These are phyloP conservation scores for Trichogramma dendrolimi DNA, from an alignment of 2,888 invertebrate genomes.

Conservation along the genomic window DNA sequence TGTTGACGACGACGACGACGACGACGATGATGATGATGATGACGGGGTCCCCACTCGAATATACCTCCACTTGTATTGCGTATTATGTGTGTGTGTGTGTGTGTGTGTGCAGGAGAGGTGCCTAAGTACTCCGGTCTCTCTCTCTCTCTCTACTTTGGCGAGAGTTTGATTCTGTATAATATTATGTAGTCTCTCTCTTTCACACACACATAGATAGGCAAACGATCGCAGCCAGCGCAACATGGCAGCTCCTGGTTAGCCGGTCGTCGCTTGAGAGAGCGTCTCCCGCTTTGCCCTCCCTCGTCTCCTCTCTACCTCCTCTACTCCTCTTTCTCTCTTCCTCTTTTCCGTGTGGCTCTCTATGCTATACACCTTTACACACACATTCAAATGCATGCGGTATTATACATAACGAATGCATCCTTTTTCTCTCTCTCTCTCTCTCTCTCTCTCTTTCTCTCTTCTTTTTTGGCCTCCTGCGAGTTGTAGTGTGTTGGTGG, in stretches of 20 bases:
- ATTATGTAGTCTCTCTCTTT: not conserved
- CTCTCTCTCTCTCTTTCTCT: conserved; percentile 5
- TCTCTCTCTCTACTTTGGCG: not conserved
- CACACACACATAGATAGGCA: conserved; percentile 33
- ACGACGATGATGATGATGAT: not conserved
- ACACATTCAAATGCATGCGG: not conserved
- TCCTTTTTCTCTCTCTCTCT: conserved; percentile 3
- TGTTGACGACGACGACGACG: not conserved
- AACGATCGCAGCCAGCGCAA: conserved; percentile 49
- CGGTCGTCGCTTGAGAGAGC: too few species aligned
- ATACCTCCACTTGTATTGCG: not conserved
- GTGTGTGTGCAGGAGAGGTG: too few species aligned
- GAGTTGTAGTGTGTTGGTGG: not conserved
- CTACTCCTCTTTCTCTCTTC: not conserved
- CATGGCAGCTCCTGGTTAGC: conserved; percentile 25
- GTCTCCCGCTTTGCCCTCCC: not conserved
- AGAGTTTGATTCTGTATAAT: not conserved
- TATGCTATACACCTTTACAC: not conserved
- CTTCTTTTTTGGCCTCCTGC: not conserved
- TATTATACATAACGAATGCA: not conserved
- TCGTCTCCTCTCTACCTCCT: conserved; percentile 6
- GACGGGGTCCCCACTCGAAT: not conserved
- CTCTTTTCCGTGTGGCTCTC: not conserved
- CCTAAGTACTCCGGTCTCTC: not conserved
- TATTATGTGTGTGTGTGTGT: too few species aligned